Evolutionary conservation across 2,113 vertebrate species (phyloP), one percentile per base, ranked within the genome.

Genomic region (Hydrolagus affinis): DNA sequence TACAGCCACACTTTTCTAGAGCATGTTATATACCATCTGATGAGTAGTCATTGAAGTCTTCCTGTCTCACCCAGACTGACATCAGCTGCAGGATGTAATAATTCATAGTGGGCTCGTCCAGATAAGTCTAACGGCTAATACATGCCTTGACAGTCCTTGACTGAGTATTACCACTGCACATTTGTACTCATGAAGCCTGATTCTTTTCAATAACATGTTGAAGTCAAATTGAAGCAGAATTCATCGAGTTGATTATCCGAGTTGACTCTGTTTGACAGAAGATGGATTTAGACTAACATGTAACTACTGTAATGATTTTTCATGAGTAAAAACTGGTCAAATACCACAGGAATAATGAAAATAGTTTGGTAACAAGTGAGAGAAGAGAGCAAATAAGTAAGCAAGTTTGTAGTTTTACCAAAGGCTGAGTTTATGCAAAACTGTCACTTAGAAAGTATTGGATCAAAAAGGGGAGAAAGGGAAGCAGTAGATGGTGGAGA

Each of bases 171-270:
- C 17, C 56, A 19, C 30, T 19, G 8, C 28, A 75, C 12, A 75
- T 75, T 56, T 44, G 44, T 23, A 56, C 10, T 44, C 8, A 44
- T 25, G 1, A 25, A 75, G 56, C 32, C 9, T 11, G 44, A 76
- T 59, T 57, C n/a, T n/a, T 76, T 76, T 76, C 59, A 56, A 76
- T 56, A 57, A 57, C 74, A 76, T 57, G 74, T 56, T 71, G 23
- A 71, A 71, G 70, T 44, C 44, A 44, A 1, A 44, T 6, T 44
- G 44, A 44, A 44, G 44, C 44, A 44, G 44, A 3, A 71, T 8
- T 25, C 23, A 28, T n/a, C 25, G 70, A 71, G 70, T 6, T 4
- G 23, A 2, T 25, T 21, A 14, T 69, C 21, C 11, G 12, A 25
- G 25, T 71, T 25, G 23, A 71, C 25, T 71, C 44, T 44, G 2